Evolutionary conservation across 1,140 invertebrate species (phyloP), one percentile per base, ranked within the genome.

Genomic region (Mizuhopecten yessoensis): DNA sequence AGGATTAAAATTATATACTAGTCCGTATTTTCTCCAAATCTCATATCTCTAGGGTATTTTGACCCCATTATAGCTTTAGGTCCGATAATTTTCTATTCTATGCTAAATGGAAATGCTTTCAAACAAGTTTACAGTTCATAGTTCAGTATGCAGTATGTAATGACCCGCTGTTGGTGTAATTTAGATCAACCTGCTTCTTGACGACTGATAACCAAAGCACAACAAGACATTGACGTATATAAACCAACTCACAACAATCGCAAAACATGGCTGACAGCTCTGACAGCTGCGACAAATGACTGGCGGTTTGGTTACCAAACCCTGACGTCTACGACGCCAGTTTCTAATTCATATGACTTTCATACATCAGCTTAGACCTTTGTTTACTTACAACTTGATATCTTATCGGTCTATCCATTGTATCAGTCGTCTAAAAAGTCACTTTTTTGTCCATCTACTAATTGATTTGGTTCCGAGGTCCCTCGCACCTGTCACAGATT

Each of bases 231-330:
- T 23, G 11, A 17, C 20, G 36, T 39, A 20, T 20, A 49, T 20
- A 49, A 49, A 49, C 5, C 57, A 75, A 29, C 23, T 39, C 13
- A 39, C 5, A 39, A 5, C 36, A 39, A 39, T 39, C 36, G 13
- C 36, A 39, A 39, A 75, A 75, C 57, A 75, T 75, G 57, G 57
- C 57, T 75, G 57, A 75, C 57, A 75, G n/a, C 57, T n/a, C n/a
- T 75, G 57, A 75, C 57, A 75, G 57, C 57, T 75, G 23, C 57
- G 57, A 75, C 57, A 75, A 75, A n/a, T 7, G n/a, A n/a, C 57
- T 75, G n/a, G 23, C 23, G 23, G 29, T 75, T 75, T 75, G n/a
- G n/a, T 75, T n/a, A 29, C 57, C 23, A n/a, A 75, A 75, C n/a
- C n/a, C 2, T 11, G 57, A 17, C 9, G n/a, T 75, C 0, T 75